These are phyloP conservation scores for Encarsia formosa DNA, from an alignment of 2,888 invertebrate species.

Conservation along the genomic window DNA sequence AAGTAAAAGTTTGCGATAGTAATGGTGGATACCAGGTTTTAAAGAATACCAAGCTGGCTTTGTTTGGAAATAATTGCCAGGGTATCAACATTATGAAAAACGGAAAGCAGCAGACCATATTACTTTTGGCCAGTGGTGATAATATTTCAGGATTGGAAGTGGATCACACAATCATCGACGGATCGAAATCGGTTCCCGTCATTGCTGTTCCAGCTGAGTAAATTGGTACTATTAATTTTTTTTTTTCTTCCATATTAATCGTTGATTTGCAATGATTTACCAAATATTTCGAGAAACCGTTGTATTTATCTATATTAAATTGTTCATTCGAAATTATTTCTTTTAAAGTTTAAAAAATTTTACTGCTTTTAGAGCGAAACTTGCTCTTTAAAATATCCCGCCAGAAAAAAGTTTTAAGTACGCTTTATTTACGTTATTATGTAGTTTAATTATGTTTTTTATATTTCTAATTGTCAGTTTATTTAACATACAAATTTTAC, in stretches of 20 bases:
- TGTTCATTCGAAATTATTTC: too few species aligned
- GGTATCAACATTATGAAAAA: slow-evolving; percentile 38
- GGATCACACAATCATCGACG: slow-evolving; percentile 32
- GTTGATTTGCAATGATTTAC: slow-evolving; percentile 19
- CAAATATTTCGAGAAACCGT: too few species aligned
- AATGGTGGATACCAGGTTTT: slow-evolving; percentile 30
- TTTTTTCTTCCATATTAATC: slow-evolving; percentile 18
- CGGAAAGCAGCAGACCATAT: slow-evolving; percentile 41
- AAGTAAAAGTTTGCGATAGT: slow-evolving; percentile 30
- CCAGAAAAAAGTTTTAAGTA: background rate
- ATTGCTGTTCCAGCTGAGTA: slow-evolving; percentile 32
- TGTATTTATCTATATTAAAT: too few species aligned
- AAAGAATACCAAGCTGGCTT: slow-evolving; percentile 33
- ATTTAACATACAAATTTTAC: slow-evolving; percentile 8
- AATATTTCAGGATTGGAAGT: slow-evolving; percentile 35
- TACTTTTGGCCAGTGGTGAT: slow-evolving; percentile 38
- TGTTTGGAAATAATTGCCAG: slow-evolving; percentile 37
- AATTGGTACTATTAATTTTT: slow-evolving; percentile 3
- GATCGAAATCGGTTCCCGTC: slow-evolving; percentile 31
- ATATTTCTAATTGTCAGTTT: slow-evolving; percentile 10
- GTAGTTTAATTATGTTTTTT: background rate
- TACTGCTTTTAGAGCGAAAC: too few species aligned
- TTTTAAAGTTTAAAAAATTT: too few species aligned
- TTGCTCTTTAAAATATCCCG: too few species aligned
- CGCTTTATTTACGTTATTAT: background rate